A percentile compares a stretch with the other conserved stretches of the same genome.
phyloP scores from a whole-genome alignment of 2,797 vertebrate genomes.

The Cossypha polioptera region DNA sequence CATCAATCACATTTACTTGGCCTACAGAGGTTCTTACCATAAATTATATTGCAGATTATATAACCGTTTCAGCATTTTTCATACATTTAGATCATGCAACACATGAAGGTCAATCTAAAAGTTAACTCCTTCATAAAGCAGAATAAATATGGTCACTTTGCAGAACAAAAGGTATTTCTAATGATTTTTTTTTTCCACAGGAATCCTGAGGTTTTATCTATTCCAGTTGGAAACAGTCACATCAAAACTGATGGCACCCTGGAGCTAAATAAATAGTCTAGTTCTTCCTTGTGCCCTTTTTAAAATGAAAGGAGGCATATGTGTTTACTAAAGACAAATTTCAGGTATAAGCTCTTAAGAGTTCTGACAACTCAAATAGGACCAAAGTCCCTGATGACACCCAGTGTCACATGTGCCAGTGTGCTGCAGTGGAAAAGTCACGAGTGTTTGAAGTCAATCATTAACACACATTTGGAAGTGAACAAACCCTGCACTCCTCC shows the following conservation, averaged over 20 bases:
- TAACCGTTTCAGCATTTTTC: not conserved
- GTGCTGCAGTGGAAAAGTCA: not conserved
- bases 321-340: conserved; percentile 27
- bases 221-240: not conserved
- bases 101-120: not conserved
- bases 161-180: conserved; percentile 40
- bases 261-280: not conserved
- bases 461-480: not conserved
- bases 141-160: conserved; percentile 7
- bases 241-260: not conserved
- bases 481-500: not conserved
- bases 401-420: not conserved
- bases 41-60: not conserved
- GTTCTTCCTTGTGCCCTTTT: not conserved
- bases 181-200: not conserved
- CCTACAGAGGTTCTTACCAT: not conserved
- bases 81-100: not conserved
- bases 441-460: not conserved
- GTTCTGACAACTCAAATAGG: conserved; percentile 22
- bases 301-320: not conserved
- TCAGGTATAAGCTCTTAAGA: not conserved
- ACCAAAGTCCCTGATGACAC: not conserved
- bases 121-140: not conserved
- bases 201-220: conserved; percentile 9
- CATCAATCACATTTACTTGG: not conserved